Evolutionary conservation across 2,797 vertebrate genomes (phyloP).

Genomic region (Spinus pinus): DNA sequence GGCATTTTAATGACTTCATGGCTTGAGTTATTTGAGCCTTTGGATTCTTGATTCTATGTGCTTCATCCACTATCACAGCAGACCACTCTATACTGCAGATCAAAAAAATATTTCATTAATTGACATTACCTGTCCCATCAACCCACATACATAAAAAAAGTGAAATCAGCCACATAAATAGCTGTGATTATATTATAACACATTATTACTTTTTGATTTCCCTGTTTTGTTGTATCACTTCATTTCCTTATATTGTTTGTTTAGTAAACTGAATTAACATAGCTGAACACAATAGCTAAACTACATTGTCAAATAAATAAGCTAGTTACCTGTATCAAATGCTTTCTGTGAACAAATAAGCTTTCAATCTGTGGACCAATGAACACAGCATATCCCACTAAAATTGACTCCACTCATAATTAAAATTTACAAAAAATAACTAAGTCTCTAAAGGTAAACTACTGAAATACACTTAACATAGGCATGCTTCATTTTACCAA

Average conservation of each 20-base stretch:
- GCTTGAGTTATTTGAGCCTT: constrained; percentile 90
- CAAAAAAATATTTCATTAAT: neutral
- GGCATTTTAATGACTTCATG: constrained; percentile 89
- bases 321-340: neutral
- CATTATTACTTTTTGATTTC: neutral
- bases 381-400: neutral
- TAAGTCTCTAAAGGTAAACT: neutral
- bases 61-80: constrained; percentile 93
- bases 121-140: neutral
- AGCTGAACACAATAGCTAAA: neutral
- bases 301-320: neutral
- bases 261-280: neutral
- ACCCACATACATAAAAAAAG: neutral
- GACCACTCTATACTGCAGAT: constrained; percentile 86
- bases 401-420: neutral
- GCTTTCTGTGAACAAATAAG: neutral
- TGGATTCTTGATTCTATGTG: constrained; percentile 94
- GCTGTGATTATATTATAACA: neutral
- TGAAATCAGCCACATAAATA: neutral
- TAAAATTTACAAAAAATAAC: neutral
- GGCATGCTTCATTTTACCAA: neutral
- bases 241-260: neutral
- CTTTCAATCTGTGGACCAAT: neutral
- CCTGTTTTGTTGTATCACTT: neutral
- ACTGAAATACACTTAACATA: neutral